Base-by-base conservation (phyloP, 2,113 vertebrate genomes). In the Notechis scutatus region DNA sequence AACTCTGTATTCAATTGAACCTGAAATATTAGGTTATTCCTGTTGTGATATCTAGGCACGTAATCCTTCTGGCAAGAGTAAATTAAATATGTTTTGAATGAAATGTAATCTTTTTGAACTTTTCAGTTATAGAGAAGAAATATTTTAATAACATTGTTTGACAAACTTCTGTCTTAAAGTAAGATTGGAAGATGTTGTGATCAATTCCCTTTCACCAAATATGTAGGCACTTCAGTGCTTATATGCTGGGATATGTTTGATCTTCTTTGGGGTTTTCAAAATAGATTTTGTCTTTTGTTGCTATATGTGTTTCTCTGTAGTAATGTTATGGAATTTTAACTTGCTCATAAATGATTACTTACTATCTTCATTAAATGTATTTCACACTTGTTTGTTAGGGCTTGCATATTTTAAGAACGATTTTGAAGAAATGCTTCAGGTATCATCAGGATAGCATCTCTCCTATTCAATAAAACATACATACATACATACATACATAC, bases 271-370 rank as follows among this genome's bases (percentile, higher is more conserved):
- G 88, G 34, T 45, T 93, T 15, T 0, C 8, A 93, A 12, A 91
- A 88, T 26, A 2, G 2, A 4, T 0, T 26, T 74, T 0, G 0
- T 15, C 0, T 2, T 93, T 12, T 4, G 0, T 42, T 0, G 15
- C 24, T 81, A 2, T 20, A 1, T 81, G 15, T 42, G 34, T 81
- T 9, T 81, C 20, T 3, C 0, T 42, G 20, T 5, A 74, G 20
- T 15, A 39, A 89, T 50, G 90, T 74, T 24, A 23, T 34, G 39
- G 45, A 15, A 39, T 39, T 0, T 74, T 12, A 50, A 93, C 1
- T 54, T 23, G 4, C 26, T 69, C 0, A 26, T 88, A 5, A 42
- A 39, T 55, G 87, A 2, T 45, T 24, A 74, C 90, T 39, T 1
- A 1, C 3, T 18, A 47, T 21, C 11, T 47, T 91, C 50, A 12